Evolutionary conservation across 2,113 vertebrate species (phyloP), one percentile per base, ranked within the genome.

Genomic region (Speoplatyrhinus poulsoni): DNA sequence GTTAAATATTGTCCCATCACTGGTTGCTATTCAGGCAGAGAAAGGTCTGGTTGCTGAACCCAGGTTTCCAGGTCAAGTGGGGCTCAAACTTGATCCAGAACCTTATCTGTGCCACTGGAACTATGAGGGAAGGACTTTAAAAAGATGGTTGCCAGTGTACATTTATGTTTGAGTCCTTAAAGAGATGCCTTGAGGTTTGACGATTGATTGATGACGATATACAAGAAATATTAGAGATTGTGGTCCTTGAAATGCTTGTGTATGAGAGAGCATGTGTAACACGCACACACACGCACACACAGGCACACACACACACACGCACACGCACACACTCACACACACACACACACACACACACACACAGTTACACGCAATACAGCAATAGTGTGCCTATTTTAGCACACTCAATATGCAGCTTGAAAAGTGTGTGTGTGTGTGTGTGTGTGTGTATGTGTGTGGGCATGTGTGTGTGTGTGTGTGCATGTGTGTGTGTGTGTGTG

Each of bases 61-160:
- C 65, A 61, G 55, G 61, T 79, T 82, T 85, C 33, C 46, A 75
- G 70, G 70, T 82, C 68, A 83, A 82, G 74, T 73, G 70, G 54
- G 49, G 77, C 81, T 79, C 73, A 77, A 33, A 53, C 54, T 49
- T 83, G 75, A 85, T 80, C 67, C 67, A 36, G 33, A 52, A 26
- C 47, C 16, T 73, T 46, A 77, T 75, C 58, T 67, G 47, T 74
- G 62, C 6, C 63, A 54, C 50, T 60, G 36, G 60, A 67, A 72
- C 4, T 0, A 47, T n/a, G 61, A 19, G 60, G 32, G 12, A 54
- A 53, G 6, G 12, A n/a, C 50, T 53, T 53, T 53, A 53, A 53
- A 53, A 26, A 26, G 1, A 26, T 26, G 26, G 12, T n/a, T 53
- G 53, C 53, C n/a, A 54, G 36, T 41, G 2, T 54, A 17, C 12